Base-by-base conservation (phyloP, 2,888 invertebrate species). In the Tenthredo notha region DNA sequence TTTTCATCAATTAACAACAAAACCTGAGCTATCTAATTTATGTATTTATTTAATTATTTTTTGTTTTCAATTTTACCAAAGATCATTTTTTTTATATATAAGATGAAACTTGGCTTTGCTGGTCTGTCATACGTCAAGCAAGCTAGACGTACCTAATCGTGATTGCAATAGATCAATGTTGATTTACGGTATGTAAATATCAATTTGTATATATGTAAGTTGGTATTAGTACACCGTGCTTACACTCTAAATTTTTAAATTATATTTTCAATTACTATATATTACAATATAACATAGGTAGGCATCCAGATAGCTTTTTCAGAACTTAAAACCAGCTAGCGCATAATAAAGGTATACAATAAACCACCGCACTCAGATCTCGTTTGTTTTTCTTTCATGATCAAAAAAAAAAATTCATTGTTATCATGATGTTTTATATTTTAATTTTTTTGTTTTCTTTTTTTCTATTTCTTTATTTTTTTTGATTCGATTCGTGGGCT, bases 131-230 rank as follows among this genome's bases (percentile, higher is more conserved):
- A 83, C 67, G 61, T 61, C 80, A 54, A 80, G 37, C 15, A 37
- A 58, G 47, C 50, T 18, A 54, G 50, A 33, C 47, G 58, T 54
- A 83, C 29, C 47, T 84, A 85, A 86, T 86, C 43, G 85, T 78
- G 74, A 83, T 86, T 77, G 86, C 85, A 37, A 77, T 65, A 80
- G 70, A 58, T 84, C 50, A 84, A 84, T 85, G 43, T 70, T 85
- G 84, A 85, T 85, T 85, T 86, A 88, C 87, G 84, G 29, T 72
- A 25, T 72, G 86, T 86, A 86, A 88, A 87, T 87, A 88, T 88
- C 88, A 87, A 86, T 67, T 82, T 86, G 84, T 85, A 87, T 87
- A 86, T 85, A 87, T 72, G 72, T 72, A n/a, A 43, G 43, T 72
- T 43, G 37, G 40, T 72, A 72, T 72, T 43, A 21, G 37, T 85